Conservation (phyloP, 1,140 invertebrate genomes). For the Platyscapa corneri region DNA sequence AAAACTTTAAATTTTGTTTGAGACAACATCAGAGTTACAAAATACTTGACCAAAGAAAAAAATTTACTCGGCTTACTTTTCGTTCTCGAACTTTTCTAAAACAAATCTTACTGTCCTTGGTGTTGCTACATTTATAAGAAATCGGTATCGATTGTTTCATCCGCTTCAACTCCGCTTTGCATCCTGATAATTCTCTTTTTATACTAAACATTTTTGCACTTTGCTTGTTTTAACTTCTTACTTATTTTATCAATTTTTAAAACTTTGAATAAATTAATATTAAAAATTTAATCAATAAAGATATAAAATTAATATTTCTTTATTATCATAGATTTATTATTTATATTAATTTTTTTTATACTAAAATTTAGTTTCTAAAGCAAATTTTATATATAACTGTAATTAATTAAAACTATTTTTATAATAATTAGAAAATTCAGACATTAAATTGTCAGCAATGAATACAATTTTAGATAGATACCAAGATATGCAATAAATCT, state of each 20-base stretch:
- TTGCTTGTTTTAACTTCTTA: slow-evolving; percentile 1
- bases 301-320: no score
- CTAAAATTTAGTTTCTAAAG: no score
- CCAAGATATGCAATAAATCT: no score
- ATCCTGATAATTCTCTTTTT: slow-evolving; percentile 13
- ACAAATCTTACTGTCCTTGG: slow-evolving; percentile 43
- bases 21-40: slow-evolving; percentile 32
- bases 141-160: slow-evolving; percentile 44
- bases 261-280: no score
- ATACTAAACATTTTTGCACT: neutral
- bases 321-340: no score
- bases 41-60: slow-evolving; percentile 43
- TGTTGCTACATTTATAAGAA: slow-evolving; percentile 33
- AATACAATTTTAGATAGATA: no score
- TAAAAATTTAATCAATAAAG: no score
- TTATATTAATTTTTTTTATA: no score
- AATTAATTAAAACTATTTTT: no score
- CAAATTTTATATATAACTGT: no score
- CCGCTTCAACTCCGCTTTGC: slow-evolving; percentile 21
- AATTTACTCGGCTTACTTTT: slow-evolving; percentile 30
- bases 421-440: no score
- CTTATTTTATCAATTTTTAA: neutral
- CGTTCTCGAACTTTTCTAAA: slow-evolving; percentile 32
- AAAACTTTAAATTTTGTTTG: slow-evolving; percentile 46
- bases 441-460: no score